These are phyloP conservation scores for Pristionchus mayeri DNA, from an alignment of 2,888 invertebrate species.

Conservation along the genomic window DNA sequence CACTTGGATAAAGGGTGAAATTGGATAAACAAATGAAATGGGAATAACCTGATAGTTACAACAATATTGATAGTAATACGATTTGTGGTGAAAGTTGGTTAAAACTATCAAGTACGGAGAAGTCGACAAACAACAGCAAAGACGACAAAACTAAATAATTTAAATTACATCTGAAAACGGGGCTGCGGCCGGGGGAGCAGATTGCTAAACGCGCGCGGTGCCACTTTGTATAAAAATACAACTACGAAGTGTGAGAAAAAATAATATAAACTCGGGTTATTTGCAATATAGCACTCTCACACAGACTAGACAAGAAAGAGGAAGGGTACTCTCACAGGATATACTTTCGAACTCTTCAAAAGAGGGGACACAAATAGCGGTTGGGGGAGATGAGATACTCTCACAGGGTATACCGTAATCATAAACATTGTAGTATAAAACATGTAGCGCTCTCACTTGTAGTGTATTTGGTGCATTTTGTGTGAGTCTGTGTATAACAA, in stretches of 20 bases:
- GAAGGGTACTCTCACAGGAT: conserved; percentile 32
- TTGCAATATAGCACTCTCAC: conserved; percentile 41
- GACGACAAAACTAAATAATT: conserved; percentile 14
- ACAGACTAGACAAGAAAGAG: conserved; percentile 25
- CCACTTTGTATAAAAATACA: conserved; percentile 42
- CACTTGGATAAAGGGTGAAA: not conserved
- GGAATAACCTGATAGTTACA: not conserved
- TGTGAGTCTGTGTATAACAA: not conserved
- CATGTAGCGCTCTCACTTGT: conserved; percentile 35
- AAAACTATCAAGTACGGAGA: conserved; percentile 20
- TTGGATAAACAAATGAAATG: not conserved
- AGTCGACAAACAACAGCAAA: not conserved
- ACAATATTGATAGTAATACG: not conserved
- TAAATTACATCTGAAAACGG: not conserved
- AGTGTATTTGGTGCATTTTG: not conserved
- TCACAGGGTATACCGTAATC: conserved; percentile 28
- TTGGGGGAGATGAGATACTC: conserved; percentile 15
- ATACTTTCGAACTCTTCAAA: not conserved
- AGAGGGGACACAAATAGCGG: conserved; percentile 4
- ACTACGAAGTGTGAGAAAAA: conserved; percentile 35
- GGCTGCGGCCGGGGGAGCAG: conserved; percentile 48
- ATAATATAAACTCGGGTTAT: conserved; percentile 2
- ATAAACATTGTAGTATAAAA: not conserved
- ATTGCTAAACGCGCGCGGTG: conserved; percentile 49
- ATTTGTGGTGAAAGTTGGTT: conserved; percentile 20